Evolutionary conservation across 2,888 invertebrate species (phyloP), one percentile per base, ranked within the genome.

Genomic region (Julus scandinavius): DNA sequence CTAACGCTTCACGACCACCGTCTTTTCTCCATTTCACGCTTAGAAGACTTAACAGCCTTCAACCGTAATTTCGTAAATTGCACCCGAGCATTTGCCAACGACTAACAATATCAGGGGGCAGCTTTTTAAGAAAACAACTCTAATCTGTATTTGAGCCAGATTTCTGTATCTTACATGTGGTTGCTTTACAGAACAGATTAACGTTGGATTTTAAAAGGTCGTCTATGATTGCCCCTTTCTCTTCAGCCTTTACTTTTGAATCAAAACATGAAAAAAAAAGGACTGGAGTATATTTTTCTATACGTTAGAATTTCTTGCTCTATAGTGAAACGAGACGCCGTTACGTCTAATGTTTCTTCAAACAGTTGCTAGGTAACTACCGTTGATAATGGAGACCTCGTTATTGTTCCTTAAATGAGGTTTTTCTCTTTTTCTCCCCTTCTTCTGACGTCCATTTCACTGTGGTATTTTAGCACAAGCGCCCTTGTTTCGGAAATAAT

Each of bases 291-390:
- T n/a, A 3, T 63, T n/a, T n/a, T 63, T 72, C 29, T 72, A 6
- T 29, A 20, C 7, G 4, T 7, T 72, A n/a, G 15, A 1, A 17
- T 72, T 72, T 29, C 29, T 72, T 29, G 7, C 7, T 29, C 29
- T 72, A 72, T n/a, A 72, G 72, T 72, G 72, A 72, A 72, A 72
- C 72, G 72, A 72, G 72, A 72, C 72, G 72, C 72, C 72, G 29
- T 72, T 72, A 7, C 29, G 29, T 72, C 72, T 72, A 29, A 72
- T 72, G 72, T 72, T 72, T 17, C 72, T 29, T 17, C 29, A 20
- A 5, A 29, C 72, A 72, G 72, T 72, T 72, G 72, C 72, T 72
- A 72, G 72, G 72, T 72, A 20, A 72, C 72, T 72, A 29, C 72
- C 29, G n/a, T 72, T 72, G 72, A n/a, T 72, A 72, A 72, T 72